Base-by-base conservation (phyloP, 2,888 invertebrate species). In the Axea sp. region DNA sequence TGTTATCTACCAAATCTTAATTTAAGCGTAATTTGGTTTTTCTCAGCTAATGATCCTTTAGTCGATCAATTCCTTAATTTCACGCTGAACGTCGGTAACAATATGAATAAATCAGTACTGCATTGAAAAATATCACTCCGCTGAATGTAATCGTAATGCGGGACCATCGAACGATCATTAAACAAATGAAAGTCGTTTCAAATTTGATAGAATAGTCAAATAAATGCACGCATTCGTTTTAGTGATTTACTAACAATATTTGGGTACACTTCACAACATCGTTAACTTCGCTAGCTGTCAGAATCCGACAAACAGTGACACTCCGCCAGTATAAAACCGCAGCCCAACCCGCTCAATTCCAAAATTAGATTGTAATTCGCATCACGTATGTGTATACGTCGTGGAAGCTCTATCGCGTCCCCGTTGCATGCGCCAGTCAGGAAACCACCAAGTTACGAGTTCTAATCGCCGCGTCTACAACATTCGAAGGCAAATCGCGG, bases 361-460 rank as follows among this genome's bases (percentile, higher is more conserved):
- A 64, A 71, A 67, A 64, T 71, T 76, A 43, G 47, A 64, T 71
- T 59, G 67, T 71, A 71, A 76, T 73, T 76, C 73, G 28, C 64
- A 60, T 73, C 73, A 71, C 74, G 76, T 74, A 76, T 67, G 77
- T 69, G 68, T 53, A 64, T 74, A 49, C 64, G 64, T 57, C 75
- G 74, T 57, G 72, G 43, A 43, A 71, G 51, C 72, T 72, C 64
- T 65, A 59, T 59, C 43, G 73, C 60, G 68, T 8, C n/a, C 49
- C 17, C 49, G 47, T 45, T 60, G 53, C 33, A 64, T 60, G 62
- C 55, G 59, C 76, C 69, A 62, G 74, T 74, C 76, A 62, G 75
- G 76, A 76, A 79, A 76, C 78, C 76, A 69, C 77, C 75, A 77
- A 81, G 79, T 81, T 81, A 81, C 79, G 78, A 76, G 78, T 77